Conservation (phyloP, 2,888 invertebrate genomes). For the Drosophila neonasuta region DNA sequence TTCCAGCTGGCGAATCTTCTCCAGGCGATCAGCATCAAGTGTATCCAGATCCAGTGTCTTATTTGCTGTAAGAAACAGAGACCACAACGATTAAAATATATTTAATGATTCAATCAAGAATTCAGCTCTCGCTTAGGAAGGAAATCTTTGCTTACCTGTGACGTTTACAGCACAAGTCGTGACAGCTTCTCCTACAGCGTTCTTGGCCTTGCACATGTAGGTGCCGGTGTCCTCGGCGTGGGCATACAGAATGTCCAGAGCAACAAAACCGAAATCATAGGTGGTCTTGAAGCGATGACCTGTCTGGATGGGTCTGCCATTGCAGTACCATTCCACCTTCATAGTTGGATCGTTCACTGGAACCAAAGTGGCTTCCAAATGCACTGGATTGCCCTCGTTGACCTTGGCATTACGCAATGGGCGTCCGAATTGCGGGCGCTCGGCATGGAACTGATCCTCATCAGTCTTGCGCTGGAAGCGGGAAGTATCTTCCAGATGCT, state of each 20-base stretch:
- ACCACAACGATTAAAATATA: too few relatives aligned
- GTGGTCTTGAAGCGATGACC: slow-evolving; percentile 98
- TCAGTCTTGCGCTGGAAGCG: slow-evolving; percentile 88
- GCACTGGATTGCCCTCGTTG: slow-evolving; percentile 93
- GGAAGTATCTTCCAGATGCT: slow-evolving; percentile 93
- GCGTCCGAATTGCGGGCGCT: slow-evolving; percentile 94
- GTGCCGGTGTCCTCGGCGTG: slow-evolving; percentile 98
- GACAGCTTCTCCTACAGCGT: slow-evolving; percentile 97
- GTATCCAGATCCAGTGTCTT: slow-evolving; percentile 93
- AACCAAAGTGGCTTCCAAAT: slow-evolving; percentile 96
- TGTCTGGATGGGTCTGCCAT: slow-evolving; percentile 95
- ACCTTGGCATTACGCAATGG: slow-evolving; percentile 93
- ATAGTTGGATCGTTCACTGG: slow-evolving; percentile 99
- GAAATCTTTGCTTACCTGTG: slow-evolving; percentile 84
- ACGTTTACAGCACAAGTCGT: slow-evolving; percentile 95
- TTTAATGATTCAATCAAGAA: too few relatives aligned
- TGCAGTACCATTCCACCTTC: slow-evolving; percentile 99
- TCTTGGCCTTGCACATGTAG: slow-evolving; percentile 97
- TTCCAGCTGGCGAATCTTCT: slow-evolving; percentile 94
- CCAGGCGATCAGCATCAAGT: slow-evolving; percentile 93
- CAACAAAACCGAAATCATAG: slow-evolving; percentile 98
- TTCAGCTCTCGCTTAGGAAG: not conserved
- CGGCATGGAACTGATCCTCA: slow-evolving; percentile 89
- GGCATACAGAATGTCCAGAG: slow-evolving; percentile 97
- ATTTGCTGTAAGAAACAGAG: slow-evolving; percentile 84